A percentile compares a stretch with the other conserved stretches of the same genome.
These are phyloP conservation scores for Pelecanoides urinatrix DNA, from an alignment of 2,113 vertebrate genomes.

Conservation along the genomic window DNA sequence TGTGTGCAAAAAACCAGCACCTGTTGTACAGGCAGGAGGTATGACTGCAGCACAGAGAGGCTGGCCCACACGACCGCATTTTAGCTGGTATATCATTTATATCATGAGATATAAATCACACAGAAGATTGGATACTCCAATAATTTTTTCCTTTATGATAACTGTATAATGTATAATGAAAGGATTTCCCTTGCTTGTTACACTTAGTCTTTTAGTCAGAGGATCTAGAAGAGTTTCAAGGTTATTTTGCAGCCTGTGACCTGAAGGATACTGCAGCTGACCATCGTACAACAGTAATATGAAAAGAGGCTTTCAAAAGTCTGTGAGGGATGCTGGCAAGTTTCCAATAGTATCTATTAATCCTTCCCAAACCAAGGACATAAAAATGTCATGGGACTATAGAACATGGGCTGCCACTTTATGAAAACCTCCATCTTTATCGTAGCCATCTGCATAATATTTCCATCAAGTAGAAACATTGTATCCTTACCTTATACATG, in stretches of 20 bases:
- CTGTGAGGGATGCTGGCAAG: background rate
- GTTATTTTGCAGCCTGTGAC: background rate
- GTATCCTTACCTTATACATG: background rate
- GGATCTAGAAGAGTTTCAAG: background rate
- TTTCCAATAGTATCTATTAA: background rate
- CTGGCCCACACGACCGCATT: rapidly evolving
- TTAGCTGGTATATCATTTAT: background rate
- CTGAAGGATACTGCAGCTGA: background rate
- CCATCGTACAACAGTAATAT: background rate
- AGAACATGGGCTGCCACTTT: background rate
- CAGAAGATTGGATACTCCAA: background rate
- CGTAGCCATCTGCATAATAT: background rate
- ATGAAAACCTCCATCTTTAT: background rate
- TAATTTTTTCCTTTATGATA: background rate
- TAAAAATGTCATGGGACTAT: background rate
- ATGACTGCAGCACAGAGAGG: background rate
- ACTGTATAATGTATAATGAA: background rate
- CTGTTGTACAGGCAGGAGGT: background rate
- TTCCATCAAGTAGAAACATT: background rate
- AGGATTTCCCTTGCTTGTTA: background rate
- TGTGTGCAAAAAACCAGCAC: background rate
- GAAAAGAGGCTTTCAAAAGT: background rate
- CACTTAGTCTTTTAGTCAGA: background rate
- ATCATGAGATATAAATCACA: background rate
- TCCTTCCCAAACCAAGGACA: background rate